phyloP scores from a whole-genome alignment of 2,113 vertebrate species.

The Tragelaphus imberbis region DNA sequence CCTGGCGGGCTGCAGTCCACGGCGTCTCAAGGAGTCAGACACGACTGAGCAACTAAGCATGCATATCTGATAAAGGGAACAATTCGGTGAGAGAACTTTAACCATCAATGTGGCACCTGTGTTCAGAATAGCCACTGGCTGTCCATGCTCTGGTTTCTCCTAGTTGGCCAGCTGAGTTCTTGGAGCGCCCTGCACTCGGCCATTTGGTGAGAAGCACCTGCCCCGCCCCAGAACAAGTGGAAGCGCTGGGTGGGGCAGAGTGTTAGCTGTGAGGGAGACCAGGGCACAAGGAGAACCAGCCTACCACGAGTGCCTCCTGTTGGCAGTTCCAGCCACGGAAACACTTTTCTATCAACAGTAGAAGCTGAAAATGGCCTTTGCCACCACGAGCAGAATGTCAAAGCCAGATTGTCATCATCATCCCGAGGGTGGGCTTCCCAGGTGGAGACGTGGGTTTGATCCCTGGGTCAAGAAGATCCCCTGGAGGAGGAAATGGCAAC shows the following conservation, averaged over 20 bases:
- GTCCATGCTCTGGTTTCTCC: background rate
- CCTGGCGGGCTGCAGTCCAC: background rate
- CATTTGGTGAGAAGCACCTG: background rate
- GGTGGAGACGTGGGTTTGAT: background rate
- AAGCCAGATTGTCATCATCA: background rate
- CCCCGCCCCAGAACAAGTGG: background rate
- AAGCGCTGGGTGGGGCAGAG: background rate
- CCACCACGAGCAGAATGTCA: background rate
- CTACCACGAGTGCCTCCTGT: fast-evolving
- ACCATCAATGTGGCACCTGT: fast-evolving
- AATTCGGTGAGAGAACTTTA: too few relatives aligned
- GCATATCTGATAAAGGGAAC: background rate
- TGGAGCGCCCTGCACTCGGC: too few relatives aligned
- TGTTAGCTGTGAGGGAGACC: background rate
- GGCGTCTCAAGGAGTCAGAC: fast-evolving
- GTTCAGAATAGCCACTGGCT: background rate
- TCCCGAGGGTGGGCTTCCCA: background rate
- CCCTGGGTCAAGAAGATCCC: background rate
- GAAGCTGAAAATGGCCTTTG: background rate
- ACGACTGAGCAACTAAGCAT: fast-evolving
- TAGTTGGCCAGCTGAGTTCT: background rate
- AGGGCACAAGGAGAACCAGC: background rate
- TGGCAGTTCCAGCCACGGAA: background rate
- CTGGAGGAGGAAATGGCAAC: background rate
- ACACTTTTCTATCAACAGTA: background rate